These are phyloP conservation scores for Bothrops jararaca DNA, from an alignment of 2,113 vertebrate species.

Conservation along the genomic window DNA sequence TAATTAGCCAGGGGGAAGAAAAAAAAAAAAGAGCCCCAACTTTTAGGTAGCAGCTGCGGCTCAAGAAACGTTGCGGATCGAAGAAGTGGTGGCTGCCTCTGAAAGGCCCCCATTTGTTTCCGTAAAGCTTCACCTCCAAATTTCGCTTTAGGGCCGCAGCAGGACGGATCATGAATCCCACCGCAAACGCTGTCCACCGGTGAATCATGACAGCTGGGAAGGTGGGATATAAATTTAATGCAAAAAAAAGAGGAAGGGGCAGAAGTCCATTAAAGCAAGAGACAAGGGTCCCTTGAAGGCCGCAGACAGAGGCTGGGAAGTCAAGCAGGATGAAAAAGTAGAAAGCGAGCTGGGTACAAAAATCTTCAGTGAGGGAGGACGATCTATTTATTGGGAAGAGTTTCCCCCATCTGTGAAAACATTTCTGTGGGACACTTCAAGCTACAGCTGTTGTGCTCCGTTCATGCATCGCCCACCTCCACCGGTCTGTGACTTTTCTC, in stretches of 20 bases:
- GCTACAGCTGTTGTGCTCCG: slow-evolving; percentile 14
- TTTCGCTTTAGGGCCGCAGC: background rate
- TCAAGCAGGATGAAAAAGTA: background rate
- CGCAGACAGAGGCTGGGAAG: accelerated
- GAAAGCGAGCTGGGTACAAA: slow-evolving; percentile 1
- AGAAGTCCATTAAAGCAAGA: background rate
- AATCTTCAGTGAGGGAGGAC: slow-evolving; percentile 27
- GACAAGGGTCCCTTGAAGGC: background rate
- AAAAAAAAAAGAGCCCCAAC: accelerated
- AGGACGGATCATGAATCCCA: background rate
- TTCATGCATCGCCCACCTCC: slow-evolving; percentile 34
- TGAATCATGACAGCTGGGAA: background rate
- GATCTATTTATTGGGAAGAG: slow-evolving; percentile 44
- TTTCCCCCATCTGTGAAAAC: slow-evolving; percentile 43
- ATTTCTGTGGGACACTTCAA: slow-evolving; percentile 33
- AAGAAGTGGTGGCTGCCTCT: background rate
- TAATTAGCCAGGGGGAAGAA: background rate
- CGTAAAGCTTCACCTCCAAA: background rate
- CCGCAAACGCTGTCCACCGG: background rate
- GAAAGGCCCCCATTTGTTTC: background rate
- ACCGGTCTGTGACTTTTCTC: slow-evolving; percentile 41
- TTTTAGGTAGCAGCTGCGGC: background rate
- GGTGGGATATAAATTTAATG: background rate
- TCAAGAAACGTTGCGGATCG: background rate
- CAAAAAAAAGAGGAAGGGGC: background rate